These are phyloP conservation scores for Sphecodes monilicornis DNA, from an alignment of 2,888 invertebrate species.

Conservation along the genomic window DNA sequence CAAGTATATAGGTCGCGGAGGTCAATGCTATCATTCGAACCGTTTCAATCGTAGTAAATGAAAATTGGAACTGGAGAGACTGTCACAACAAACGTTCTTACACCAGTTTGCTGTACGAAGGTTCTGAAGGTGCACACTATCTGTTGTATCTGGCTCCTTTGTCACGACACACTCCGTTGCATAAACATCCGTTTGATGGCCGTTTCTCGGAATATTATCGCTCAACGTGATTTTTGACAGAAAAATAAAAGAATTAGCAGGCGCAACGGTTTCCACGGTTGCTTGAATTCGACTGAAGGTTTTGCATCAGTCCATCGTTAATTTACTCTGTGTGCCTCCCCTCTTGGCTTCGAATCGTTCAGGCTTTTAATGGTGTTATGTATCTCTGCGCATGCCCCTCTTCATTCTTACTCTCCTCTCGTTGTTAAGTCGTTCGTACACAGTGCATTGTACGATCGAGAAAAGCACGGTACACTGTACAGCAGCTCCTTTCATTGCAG, in stretches of 20 bases:
- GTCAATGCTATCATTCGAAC: slow-evolving; percentile 13
- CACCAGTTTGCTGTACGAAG: background rate
- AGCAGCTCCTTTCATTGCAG: background rate
- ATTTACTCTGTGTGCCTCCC: slow-evolving; percentile 26
- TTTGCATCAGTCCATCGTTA: slow-evolving; percentile 29
- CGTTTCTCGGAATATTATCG: background rate
- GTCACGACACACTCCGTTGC: slow-evolving; percentile 32
- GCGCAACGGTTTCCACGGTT: background rate
- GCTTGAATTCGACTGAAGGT: slow-evolving; percentile 44
- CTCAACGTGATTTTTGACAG: background rate
- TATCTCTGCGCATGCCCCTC: slow-evolving; percentile 57
- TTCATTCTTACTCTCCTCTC: slow-evolving; percentile 35
- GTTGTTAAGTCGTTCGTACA: slow-evolving; percentile 9
- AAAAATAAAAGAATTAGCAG: background rate
- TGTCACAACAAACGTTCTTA: background rate
- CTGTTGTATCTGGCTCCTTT: background rate
- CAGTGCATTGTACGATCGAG: slow-evolving; percentile 14
- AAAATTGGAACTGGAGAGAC: slow-evolving; percentile 39
- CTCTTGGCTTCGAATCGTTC: slow-evolving; percentile 26
- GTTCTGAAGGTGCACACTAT: background rate
- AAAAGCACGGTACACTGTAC: background rate
- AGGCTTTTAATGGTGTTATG: slow-evolving; percentile 34
- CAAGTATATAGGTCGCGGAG: slow-evolving; percentile 23
- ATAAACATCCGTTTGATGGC: slow-evolving; percentile 3
- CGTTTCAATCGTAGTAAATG: background rate